Conservation (phyloP, 2,797 vertebrate genomes). For the Mormyrops attenuatus region DNA sequence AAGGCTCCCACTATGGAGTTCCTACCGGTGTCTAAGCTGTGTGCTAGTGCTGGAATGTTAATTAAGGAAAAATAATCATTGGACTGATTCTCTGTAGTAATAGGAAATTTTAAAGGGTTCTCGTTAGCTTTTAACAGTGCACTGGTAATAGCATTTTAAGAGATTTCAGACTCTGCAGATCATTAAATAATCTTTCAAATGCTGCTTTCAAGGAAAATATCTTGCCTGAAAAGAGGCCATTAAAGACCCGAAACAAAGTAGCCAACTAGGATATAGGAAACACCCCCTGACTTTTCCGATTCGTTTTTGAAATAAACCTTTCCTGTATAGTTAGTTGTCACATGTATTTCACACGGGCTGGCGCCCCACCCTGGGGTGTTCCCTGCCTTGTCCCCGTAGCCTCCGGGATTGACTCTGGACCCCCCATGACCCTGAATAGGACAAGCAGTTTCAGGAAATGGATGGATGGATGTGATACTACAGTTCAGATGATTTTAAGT, state of each 20-base stretch:
- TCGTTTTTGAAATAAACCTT: neutral
- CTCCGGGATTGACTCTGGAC: neutral
- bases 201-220: neutral
- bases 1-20: neutral
- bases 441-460: neutral
- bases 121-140: neutral
- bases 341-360: neutral
- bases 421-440: neutral
- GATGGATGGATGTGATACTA: neutral
- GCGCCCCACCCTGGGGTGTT: neutral
- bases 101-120: neutral
- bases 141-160: neutral
- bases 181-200: neutral
- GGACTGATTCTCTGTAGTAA: neutral
- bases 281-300: neutral
- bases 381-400: neutral
- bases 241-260: neutral
- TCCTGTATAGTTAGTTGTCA: neutral
- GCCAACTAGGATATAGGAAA: neutral
- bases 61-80: neutral
- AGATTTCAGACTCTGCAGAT: neutral
- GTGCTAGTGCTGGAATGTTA: constrained; percentile 31
- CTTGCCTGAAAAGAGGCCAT: neutral
- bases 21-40: neutral
- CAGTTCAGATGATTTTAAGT: neutral